Percentiles rank a stretch among this genome's conserved stretches.
phyloP scores from a whole-genome alignment of 2,113 vertebrate genomes.

The Meriones unguiculatus region DNA sequence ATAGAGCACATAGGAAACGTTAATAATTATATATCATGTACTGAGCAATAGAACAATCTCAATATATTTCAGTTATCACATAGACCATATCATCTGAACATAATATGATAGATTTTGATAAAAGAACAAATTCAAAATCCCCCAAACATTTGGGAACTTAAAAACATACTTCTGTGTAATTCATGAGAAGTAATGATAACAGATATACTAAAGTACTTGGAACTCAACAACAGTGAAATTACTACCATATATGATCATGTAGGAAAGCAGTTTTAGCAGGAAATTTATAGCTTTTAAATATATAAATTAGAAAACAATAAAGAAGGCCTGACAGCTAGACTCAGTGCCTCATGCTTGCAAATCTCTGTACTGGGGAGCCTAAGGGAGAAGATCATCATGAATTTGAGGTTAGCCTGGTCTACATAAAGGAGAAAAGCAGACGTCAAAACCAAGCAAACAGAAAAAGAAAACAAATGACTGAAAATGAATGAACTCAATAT shows the following conservation, averaged over 20 bases:
- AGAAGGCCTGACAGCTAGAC: background rate
- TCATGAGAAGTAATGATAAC: conserved; percentile 31
- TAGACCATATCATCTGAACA: conserved; percentile 55
- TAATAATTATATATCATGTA: conserved; percentile 70
- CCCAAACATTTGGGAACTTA: conserved; percentile 51
- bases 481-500: conserved; percentile 63
- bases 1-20: conserved; percentile 72
- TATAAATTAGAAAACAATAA: conserved; percentile 60
- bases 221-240: conserved; percentile 63
- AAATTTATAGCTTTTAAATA: conserved; percentile 56
- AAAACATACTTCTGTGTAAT: conserved; percentile 57
- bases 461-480: background rate
- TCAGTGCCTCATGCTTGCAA: background rate
- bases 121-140: conserved; percentile 52
- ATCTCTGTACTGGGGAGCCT: background rate
- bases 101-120: conserved; percentile 67
- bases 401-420: background rate
- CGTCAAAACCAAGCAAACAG: background rate
- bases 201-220: conserved; percentile 42
- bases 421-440: background rate
- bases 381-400: background rate
- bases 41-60: conserved; percentile 69
- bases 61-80: conserved; percentile 70
- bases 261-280: conserved; percentile 49
- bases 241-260: conserved; percentile 32